Evolutionary conservation across 2,113 vertebrate genomes (phyloP), one percentile per base, ranked within the genome.

Genomic region (Pteronura brasiliensis): DNA sequence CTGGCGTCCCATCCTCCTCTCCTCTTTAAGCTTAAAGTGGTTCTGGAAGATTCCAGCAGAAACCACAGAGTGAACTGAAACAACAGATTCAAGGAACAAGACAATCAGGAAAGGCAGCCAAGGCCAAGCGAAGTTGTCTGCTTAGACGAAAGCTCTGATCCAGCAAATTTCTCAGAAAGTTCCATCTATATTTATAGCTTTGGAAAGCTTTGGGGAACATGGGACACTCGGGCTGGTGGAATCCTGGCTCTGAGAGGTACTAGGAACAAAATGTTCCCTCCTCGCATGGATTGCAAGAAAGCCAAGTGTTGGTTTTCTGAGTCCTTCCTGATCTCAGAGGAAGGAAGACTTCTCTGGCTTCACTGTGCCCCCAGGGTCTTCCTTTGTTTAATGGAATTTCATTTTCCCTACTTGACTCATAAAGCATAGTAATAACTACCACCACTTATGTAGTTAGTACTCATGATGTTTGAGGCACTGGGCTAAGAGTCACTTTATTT

Each of bases 21-120:
- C 72, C 65, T 85, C 82, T 96, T 72, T 94, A 77, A 91, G 49
- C 31, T 44, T n/a, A 88, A 96, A 97, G 69, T 94, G 61, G 77
- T 85, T 98, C 97, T 84, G 82, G 94, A 94, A 97, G 84, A 90
- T 94, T 97, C 88, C 47, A 86, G 77, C 25, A 69, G 85, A 97
- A 98, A 96, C 94, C 98, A 93, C 96, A 96, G 79, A 95, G n/a
- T 20, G 52, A 95, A 91, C 72, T 72, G 63, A 90, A 94, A 79
- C 72, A 65, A 67, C 5, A 72, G 88, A 85, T 96, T 94, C 93
- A 72, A 95, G 84, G 81, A 95, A 90, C 65, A 69, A 9, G 39
- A 42, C 0, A 1, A 94, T 47, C 20, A 34, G 31, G 90, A 86
- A 93, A 95, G 71, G 34, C 20, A 59, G 94, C 95, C 97, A 93